Base-by-base conservation (phyloP, 2,888 invertebrate genomes). In the Elmis aenea region DNA sequence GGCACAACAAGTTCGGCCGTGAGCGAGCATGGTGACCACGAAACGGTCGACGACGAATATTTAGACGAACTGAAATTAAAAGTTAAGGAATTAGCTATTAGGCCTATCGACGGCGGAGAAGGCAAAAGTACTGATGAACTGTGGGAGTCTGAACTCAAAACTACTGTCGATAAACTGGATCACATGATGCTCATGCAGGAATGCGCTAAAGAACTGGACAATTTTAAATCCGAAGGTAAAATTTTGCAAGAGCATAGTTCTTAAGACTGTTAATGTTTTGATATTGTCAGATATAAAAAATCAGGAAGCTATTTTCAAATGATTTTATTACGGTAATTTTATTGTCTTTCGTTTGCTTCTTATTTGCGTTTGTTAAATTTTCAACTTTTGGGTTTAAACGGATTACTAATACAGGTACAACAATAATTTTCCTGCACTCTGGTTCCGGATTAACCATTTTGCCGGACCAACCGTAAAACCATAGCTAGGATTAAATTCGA, bases 131-230 rank as follows among this genome's bases (percentile, higher is more conserved):
- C 81, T 40, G 71, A 73, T 43, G 77, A 77, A 33, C 74, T 78
- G 1, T 87, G 86, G 86, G 85, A 85, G 41, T 70, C 78, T 16
- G 87, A 87, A 57, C 62, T 86, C 4, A 84, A 83, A 23, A 48
- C 44, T 24, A 85, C 85, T 0, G 80, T 85, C n/a, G 79, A 85
- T 54, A 85, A 85, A 54, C 65, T 86, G 3, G 85, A 85, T 61
- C 81, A 82, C 51, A 66, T 83, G 24, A 68, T 83, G 58, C 72
- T 83, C 73, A 74, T 81, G 67, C 76, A 79, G 50, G 81, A 82
- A 46, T 75, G 67, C 35, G 76, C 74, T 26, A 72, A 74, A 40
- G 75, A 76, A 49, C 72, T 76, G 43, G 63, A 69, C 22, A 48
- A 46, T 26, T 55, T 54, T 32, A 56, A 57, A 29, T 37, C 46